Evolutionary conservation across 2,797 vertebrate genomes (phyloP).

Genomic region (Anableps anableps): DNA sequence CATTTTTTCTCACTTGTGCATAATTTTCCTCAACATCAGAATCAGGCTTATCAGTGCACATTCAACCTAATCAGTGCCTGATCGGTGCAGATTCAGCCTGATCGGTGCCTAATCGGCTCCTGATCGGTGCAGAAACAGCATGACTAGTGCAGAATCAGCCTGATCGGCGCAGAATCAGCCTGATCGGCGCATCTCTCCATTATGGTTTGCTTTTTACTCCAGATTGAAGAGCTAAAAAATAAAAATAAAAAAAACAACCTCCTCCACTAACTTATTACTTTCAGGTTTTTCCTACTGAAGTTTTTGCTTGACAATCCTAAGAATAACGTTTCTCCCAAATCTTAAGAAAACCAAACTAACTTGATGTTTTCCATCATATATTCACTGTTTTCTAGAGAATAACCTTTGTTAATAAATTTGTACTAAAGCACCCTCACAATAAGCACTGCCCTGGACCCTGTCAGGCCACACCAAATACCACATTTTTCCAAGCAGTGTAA

Average conservation of each 20-base stretch:
- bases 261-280: background rate
- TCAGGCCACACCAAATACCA: conserved; percentile 8
- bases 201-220: background rate
- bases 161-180: background rate
- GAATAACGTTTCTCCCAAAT: background rate
- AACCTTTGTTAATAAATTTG: background rate
- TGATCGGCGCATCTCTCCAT: background rate
- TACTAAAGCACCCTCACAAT: background rate
- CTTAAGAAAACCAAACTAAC: background rate
- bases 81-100: background rate
- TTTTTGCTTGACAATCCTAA: background rate
- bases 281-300: background rate
- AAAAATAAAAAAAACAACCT: background rate
- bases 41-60: background rate
- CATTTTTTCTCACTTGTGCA: background rate
- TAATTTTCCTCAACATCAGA: background rate
- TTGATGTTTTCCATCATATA: background rate
- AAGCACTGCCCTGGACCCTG: conserved; percentile 17
- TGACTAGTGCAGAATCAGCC: no score
- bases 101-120: background rate
- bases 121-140: background rate
- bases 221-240: background rate
- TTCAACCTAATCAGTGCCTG: no score
- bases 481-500: conserved; percentile 65
- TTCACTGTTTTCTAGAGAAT: background rate